Evolutionary conservation across 2,888 invertebrate genomes (phyloP), one percentile per base, ranked within the genome.

Genomic region (Dicyrtomina minuta): DNA sequence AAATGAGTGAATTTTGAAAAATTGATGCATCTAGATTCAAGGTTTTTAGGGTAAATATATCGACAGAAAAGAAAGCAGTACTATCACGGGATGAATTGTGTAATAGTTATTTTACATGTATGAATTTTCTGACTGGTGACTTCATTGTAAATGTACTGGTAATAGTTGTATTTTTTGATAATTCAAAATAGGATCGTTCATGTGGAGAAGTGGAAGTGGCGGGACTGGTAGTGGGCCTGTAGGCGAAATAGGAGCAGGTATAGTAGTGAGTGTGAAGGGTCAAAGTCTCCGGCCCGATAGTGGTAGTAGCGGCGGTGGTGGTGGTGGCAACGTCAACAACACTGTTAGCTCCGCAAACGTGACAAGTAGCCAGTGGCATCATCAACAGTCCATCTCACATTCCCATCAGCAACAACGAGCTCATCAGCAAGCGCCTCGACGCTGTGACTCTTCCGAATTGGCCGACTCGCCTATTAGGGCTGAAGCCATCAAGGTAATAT

Each of bases 131-230:
- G n/a, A n/a, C n/a, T n/a, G n/a, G n/a, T n/a, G n/a, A n/a, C n/a
- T n/a, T n/a, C n/a, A n/a, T n/a, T n/a, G n/a, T n/a, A n/a, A n/a
- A n/a, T n/a, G n/a, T n/a, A n/a, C n/a, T n/a, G n/a, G n/a, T n/a
- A n/a, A n/a, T n/a, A n/a, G n/a, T n/a, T n/a, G n/a, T n/a, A n/a
- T n/a, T n/a, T n/a, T n/a, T n/a, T n/a, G n/a, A n/a, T n/a, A n/a
- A n/a, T n/a, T n/a, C n/a, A n/a, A 24, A 61, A 1, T 43, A 76
- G 76, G 70, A 72, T 68, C 70, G 77, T 78, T 74, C 74, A 78
- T 78, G 77, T 78, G 77, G 77, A 78, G 77, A 73, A 72, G 77
- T 74, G 75, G 71, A 75, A 75, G 77, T 66, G 75, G 76, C 69
- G 77, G 75, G 68, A 71, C 76, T 72, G 74, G 71, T 75, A 76